Conservation (phyloP, 2,113 vertebrate species). For the Notarius lentiginosus region DNA sequence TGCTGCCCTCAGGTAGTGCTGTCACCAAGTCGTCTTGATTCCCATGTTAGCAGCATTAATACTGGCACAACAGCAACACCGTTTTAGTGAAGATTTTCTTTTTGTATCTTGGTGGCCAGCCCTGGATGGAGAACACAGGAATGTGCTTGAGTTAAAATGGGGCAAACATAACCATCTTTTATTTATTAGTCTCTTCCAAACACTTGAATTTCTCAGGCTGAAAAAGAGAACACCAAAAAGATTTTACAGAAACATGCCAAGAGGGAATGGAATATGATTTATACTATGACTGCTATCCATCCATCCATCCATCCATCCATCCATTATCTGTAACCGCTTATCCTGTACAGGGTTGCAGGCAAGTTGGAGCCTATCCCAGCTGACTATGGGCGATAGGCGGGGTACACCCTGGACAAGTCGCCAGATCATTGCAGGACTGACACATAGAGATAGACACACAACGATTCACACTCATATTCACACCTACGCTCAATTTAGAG, state of each 20-base stretch:
- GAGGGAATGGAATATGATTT: neutral
- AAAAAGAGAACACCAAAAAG: slow-evolving; percentile 8
- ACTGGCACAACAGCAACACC: neutral
- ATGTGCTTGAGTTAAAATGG: neutral
- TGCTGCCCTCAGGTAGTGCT: neutral
- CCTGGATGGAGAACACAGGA: neutral
- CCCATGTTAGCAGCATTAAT: neutral
- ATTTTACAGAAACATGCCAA: slow-evolving; percentile 2
- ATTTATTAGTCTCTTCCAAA: neutral
- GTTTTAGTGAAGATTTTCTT: neutral
- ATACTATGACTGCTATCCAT: neutral
- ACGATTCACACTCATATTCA: too few species aligned
- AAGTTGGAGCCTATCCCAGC: too few species aligned
- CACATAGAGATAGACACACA: too few species aligned
- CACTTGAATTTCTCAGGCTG: neutral
- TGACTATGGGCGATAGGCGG: too few species aligned
- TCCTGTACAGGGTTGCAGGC: too few species aligned
- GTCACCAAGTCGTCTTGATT: too few species aligned
- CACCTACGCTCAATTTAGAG: too few species aligned
- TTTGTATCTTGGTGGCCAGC: neutral
- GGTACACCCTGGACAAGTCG: too few species aligned
- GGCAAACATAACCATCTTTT: neutral
- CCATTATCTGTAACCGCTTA: too few species aligned
- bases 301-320: too few species aligned
- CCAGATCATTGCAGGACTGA: too few species aligned